phyloP scores from a whole-genome alignment of 2,797 vertebrate species.

The Poecilia velifera region DNA sequence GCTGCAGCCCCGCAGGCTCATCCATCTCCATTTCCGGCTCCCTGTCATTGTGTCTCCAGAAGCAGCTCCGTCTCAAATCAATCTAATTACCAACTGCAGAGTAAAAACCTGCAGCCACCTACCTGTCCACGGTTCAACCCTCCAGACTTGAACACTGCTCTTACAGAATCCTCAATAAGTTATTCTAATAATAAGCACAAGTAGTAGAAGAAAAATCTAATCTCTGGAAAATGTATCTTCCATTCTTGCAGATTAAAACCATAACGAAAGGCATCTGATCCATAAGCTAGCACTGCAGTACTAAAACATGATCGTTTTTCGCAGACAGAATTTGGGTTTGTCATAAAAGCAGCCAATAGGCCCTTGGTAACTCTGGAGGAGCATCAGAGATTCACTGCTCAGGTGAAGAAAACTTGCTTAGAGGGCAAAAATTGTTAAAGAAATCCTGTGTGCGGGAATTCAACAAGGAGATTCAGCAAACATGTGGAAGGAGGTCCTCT shows the following conservation, averaged over 20 bases:
- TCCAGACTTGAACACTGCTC: slow-evolving; percentile 11
- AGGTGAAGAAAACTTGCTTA: neutral
- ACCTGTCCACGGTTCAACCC: slow-evolving; percentile 44
- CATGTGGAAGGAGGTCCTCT: neutral
- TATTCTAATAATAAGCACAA: neutral
- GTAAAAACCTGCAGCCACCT: slow-evolving; percentile 50
- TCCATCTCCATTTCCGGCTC: slow-evolving; percentile 71
- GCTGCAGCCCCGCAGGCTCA: slow-evolving; percentile 62
- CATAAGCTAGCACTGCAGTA: neutral
- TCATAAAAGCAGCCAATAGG: neutral
- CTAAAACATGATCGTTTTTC: neutral
- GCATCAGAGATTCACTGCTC: neutral
- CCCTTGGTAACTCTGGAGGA: neutral
- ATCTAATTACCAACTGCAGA: slow-evolving; percentile 70
- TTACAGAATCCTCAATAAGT: neutral
- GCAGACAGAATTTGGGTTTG: neutral
- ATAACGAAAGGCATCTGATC: neutral
- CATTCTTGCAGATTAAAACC: neutral
- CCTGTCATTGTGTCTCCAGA: slow-evolving; percentile 50
- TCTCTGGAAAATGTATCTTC: neutral
- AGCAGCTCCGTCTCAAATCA: slow-evolving; percentile 67
- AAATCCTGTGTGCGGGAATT: neutral
- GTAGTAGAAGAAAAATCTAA: neutral
- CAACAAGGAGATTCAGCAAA: neutral
- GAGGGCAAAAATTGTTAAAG: neutral